Evolutionary conservation across 2,888 invertebrate species (phyloP), one percentile per base, ranked within the genome.

Genomic region (Oegoconia quadripuncta): DNA sequence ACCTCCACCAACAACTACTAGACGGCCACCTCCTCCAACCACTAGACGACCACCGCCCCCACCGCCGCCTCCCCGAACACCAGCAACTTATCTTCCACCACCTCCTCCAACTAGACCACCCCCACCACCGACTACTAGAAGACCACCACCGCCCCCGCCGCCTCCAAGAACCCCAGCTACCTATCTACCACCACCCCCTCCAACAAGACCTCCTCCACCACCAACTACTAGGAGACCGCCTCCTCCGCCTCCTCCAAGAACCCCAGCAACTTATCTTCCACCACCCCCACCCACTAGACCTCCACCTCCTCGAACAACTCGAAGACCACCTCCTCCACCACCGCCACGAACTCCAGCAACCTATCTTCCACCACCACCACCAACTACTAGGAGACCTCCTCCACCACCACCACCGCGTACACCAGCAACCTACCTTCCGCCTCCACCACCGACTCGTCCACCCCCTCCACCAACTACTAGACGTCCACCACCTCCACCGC

Each of bases 221-320:
- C 46, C 54, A 13, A 31, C 43, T 6, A 46, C 34, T 14, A 34
- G 37, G 29, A 38, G 28, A n/a, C 41, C 39, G 9, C 41, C 48
- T 1, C 32, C 33, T 3, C 40, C 41, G n/a, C 14, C 28, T 16
- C n/a, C n/a, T n/a, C 15, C 22, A 12, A 16, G 26, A 25, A 14
- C 20, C 14, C 28, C 18, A 4, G 3, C 28, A 17, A 39, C 32
- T n/a, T 18, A 22, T 16, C 12, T 4, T 0, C 35, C 37, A 1
- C 34, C 37, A n/a, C n/a, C n/a, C 11, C 32, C 41, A 23, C 11
- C 39, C 2, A 16, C 41, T 5, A 40, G 44, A 3, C 18, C 39
- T 18, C 30, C 33, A 22, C 26, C 44, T 13, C 38, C 47, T n/a
- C n/a, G n/a, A n/a, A n/a, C n/a, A n/a, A n/a, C n/a, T n/a, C n/a